phyloP scores from a whole-genome alignment of 2,113 vertebrate species.

The Chaetops frenatus region DNA sequence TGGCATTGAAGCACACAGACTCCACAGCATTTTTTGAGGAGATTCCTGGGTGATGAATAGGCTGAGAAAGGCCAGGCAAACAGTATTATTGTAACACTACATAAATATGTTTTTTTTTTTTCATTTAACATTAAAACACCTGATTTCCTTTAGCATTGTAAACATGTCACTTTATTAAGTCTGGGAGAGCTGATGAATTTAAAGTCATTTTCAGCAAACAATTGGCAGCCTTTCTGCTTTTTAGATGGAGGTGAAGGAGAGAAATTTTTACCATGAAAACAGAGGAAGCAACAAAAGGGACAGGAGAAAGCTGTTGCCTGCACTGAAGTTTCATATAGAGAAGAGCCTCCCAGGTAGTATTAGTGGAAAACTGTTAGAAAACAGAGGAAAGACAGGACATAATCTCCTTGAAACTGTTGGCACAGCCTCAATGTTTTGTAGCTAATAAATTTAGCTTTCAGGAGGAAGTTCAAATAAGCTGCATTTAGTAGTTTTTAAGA shows the following conservation, averaged over 20 bases:
- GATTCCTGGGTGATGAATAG: conserved; percentile 56
- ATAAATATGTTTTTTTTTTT: conserved; percentile 64
- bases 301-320: neutral
- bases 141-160: conserved; percentile 73
- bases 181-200: conserved; percentile 60
- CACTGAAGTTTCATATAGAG: neutral
- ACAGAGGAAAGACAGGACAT: neutral
- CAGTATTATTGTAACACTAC: conserved; percentile 67
- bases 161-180: conserved; percentile 69
- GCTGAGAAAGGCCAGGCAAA: conserved; percentile 68
- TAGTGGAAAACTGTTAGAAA: conserved; percentile 10
- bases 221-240: neutral
- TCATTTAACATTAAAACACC: conserved; percentile 67
- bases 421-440: neutral
- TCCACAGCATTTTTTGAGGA: conserved; percentile 41
- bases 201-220: conserved; percentile 23
- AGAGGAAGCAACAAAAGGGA: neutral
- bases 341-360: neutral
- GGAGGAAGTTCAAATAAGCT: conserved; percentile 3
- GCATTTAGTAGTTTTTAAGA: conserved; percentile 29
- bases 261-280: neutral
- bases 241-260: neutral
- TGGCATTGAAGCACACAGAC: neutral
- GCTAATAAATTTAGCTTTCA: conserved; percentile 51
- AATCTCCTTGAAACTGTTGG: neutral